Base-by-base conservation (phyloP, 2,888 invertebrate species). In the Junonia oenone region DNA sequence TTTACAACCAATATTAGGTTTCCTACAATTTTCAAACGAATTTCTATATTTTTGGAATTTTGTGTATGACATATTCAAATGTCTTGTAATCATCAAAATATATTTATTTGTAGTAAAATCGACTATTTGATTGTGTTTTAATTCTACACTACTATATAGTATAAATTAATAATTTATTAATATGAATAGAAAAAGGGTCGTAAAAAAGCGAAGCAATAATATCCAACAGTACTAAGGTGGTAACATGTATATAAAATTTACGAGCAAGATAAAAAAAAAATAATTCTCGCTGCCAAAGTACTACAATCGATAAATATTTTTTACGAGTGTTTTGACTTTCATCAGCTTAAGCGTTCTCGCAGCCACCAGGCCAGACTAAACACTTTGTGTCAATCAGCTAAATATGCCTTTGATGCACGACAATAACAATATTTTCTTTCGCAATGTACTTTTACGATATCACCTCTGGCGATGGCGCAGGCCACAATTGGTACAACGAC, bases 341-440 rank as follows among this genome's bases (percentile, higher is more conserved):
- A 78, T 82, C 73, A 71, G 73, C 72, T 72, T 78, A 78, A 81
- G 78, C 75, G 74, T 79, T 81, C 78, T 63, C 68, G 74, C 71
- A 68, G 73, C 63, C 83, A 78, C 76, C 77, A 72, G 72, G 55
- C 69, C 75, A 74, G 72, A 73, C 73, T 69, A 71, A 73, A 69
- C 71, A 68, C 72, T 69, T 81, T 78, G 72, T 78, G 74, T 82
- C 81, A 81, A 83, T 83, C 83, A 76, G 69, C 69, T 68, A 69
- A 71, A 75, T 71, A 71, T 72, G 71, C 71, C 72, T 77, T 73
- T 71, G 65, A 66, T 65, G 63, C 63, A 67, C 56, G 61, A 65
- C 73, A 74, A 74, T 78, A 77, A 79, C 73, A 78, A 78, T 84
- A 80, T 81, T 83, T 81, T 76, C 73, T 76, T 77, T 76, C 72